Conservation (phyloP, 2,888 invertebrate species). For the Fragum sueziense region DNA sequence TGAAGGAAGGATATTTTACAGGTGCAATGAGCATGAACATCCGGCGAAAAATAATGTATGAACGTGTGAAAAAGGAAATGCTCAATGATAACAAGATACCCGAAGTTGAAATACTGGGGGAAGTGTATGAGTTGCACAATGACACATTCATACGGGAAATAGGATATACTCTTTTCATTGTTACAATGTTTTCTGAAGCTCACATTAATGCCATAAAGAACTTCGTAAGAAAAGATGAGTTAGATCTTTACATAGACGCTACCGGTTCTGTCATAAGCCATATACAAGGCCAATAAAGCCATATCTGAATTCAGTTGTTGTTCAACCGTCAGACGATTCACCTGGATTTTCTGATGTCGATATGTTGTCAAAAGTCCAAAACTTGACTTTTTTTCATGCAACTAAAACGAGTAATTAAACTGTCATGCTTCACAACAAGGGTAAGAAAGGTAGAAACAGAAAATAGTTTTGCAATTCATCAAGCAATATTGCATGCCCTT, state of each 20-base stretch:
- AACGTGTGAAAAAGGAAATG: background rate
- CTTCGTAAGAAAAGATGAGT: background rate
- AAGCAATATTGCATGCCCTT: constrained; percentile 8
- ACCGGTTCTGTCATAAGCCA: background rate
- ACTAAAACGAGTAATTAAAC: background rate
- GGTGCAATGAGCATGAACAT: background rate
- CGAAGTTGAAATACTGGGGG: background rate
- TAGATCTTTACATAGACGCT: background rate
- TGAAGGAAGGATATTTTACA: background rate
- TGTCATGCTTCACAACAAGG: background rate
- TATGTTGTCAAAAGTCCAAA: constrained; percentile 9
- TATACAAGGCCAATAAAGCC: background rate
- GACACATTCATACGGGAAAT: constrained; percentile 3
- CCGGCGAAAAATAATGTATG: background rate
- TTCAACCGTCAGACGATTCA: background rate
- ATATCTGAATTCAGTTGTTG: background rate
- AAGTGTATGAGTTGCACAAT: background rate
- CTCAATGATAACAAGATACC: background rate
- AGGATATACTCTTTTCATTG: background rate
- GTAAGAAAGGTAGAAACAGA: constrained; percentile 14
- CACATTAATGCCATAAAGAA: background rate
- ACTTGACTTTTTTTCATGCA: constrained; percentile 5
- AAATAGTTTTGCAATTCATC: constrained; percentile 21
- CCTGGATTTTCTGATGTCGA: background rate
- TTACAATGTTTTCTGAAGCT: background rate